A percentile compares a stretch with the other conserved stretches of the same genome.
Conservation (phyloP, 2,888 invertebrate species). For the Thymelicus lineola region DNA sequence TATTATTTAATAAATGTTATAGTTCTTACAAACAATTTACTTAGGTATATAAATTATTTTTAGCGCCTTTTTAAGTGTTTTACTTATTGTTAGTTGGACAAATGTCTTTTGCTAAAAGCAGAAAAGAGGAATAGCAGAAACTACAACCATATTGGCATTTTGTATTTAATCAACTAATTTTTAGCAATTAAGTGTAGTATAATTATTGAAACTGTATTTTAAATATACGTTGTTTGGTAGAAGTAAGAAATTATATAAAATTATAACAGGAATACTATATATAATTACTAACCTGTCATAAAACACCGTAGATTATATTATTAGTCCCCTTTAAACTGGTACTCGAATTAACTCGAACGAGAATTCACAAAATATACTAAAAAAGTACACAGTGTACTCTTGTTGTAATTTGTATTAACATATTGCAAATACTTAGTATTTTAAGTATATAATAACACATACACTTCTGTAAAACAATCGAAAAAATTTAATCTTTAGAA, state of each 20-base stretch:
- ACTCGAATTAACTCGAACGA: slow-evolving; percentile 24
- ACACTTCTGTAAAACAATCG: not conserved
- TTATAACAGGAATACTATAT: no score
- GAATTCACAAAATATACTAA: slow-evolving; percentile 20
- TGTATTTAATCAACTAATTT: no score
- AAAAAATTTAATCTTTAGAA: not conserved
- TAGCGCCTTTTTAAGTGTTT: no score
- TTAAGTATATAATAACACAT: not conserved
- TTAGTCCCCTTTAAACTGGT: slow-evolving; percentile 10
- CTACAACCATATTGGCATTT: no score
- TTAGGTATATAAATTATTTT: no score
- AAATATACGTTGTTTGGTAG: not conserved
- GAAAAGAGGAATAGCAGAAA: no score
- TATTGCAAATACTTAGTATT: not conserved
- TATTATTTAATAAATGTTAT: no score
- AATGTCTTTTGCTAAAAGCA: no score
- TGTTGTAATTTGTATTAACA: not conserved
- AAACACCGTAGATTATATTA: slow-evolving; percentile 49
- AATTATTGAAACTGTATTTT: not conserved
- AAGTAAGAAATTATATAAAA: no score
- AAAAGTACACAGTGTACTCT: slow-evolving; percentile 1
- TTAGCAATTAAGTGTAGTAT: no score
- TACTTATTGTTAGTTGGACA: no score
- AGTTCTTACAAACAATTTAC: no score
- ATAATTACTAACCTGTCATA: slow-evolving; percentile 62